Percentiles rank a stretch among this genome's conserved stretches.
Evolutionary conservation across 2,797 vertebrate genomes (phyloP).

Genomic region (Oreonectes daqikongensis): DNA sequence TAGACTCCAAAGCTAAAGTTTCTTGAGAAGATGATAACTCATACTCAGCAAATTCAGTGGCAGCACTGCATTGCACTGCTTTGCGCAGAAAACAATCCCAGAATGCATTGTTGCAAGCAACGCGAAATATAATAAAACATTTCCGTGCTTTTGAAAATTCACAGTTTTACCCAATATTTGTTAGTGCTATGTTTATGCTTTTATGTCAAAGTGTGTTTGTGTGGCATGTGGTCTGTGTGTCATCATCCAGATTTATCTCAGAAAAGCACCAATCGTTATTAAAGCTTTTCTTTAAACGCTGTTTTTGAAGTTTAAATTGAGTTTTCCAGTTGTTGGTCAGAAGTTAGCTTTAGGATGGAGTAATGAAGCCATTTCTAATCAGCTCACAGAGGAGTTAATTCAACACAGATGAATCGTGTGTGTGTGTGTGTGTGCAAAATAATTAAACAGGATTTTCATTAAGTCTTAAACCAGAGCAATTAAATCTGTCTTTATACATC

Average conservation of each 20-base stretch:
- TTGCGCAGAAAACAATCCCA: too few relatives aligned
- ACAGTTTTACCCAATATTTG: neutral
- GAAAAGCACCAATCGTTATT: neutral
- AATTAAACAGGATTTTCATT: neutral
- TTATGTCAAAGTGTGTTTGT: neutral
- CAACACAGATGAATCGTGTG: neutral
- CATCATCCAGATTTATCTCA: neutral
- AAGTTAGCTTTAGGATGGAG: neutral
- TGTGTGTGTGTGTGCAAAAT: neutral
- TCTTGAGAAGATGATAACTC: too few relatives aligned
- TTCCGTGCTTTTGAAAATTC: neutral
- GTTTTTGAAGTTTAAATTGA: neutral
- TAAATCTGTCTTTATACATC: neutral
- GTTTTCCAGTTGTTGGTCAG: conserved; percentile 2
- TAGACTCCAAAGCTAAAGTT: too few relatives aligned
- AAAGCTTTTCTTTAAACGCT: neutral
- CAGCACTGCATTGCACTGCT: too few relatives aligned
- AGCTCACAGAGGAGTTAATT: neutral
- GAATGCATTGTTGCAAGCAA: too few relatives aligned
- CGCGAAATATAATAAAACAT: too few relatives aligned
- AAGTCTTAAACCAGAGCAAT: neutral
- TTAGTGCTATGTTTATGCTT: neutral
- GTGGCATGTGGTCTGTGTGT: neutral
- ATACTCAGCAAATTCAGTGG: too few relatives aligned
- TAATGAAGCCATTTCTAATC: neutral